phyloP scores from a whole-genome alignment of 2,797 vertebrate species.

The Poecilia wingei region DNA sequence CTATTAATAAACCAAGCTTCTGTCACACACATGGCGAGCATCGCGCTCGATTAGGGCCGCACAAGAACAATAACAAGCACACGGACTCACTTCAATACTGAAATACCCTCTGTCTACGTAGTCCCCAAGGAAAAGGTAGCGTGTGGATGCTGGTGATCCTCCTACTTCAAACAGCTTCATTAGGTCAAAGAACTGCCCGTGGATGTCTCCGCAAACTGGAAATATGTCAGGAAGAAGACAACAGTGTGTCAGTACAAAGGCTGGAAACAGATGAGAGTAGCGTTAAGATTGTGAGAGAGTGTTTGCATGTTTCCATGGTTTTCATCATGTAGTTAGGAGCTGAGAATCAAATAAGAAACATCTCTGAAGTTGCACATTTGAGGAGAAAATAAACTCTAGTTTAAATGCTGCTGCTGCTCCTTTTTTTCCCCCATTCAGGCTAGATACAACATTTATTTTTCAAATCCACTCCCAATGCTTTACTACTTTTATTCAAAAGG shows the following conservation, averaged over 20 bases:
- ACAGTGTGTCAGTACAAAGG: slow-evolving; percentile 13
- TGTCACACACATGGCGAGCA: slow-evolving; percentile 44
- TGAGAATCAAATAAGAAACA: background rate
- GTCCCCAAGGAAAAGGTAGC: slow-evolving; percentile 98
- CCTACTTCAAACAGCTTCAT: slow-evolving; percentile 99
- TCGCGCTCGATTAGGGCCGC: slow-evolving; percentile 51
- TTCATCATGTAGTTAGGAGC: background rate
- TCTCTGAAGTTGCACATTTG: background rate
- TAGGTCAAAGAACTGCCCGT: slow-evolving; percentile 98
- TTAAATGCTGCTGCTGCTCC: background rate
- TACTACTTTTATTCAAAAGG: background rate
- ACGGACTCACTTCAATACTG: slow-evolving; percentile 97
- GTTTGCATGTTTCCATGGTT: background rate
- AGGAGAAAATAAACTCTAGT: background rate
- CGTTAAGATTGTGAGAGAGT: background rate
- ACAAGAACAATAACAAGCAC: slow-evolving; percentile 34
- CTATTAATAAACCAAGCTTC: slow-evolving; percentile 68
- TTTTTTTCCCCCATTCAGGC: background rate
- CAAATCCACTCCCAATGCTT: background rate
- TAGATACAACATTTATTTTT: background rate
- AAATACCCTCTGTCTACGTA: slow-evolving; percentile 99
- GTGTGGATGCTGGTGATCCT: slow-evolving; percentile 96
- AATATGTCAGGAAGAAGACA: slow-evolving; percentile 14
- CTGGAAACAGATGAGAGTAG: slow-evolving; percentile 5
- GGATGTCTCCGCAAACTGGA: slow-evolving; percentile 97